A percentile compares a stretch with the other conserved stretches of the same genome.
phyloP scores from a whole-genome alignment of 1,140 invertebrate genomes.

The Plectrocnemia conspersa region DNA sequence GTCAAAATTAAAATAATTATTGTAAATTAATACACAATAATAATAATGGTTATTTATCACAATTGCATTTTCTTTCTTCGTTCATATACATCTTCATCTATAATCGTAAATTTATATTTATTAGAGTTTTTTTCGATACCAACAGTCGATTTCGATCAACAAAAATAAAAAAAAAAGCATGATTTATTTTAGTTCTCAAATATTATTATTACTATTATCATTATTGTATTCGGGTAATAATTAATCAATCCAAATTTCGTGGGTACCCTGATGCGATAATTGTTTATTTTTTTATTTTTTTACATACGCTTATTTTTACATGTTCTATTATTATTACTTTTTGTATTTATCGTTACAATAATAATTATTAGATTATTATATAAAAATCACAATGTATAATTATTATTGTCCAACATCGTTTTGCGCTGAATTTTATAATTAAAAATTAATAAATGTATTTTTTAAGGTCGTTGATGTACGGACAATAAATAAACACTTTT shows the following conservation, averaged over 20 bases:
- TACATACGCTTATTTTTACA: slow-evolving; percentile 29
- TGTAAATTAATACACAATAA: slow-evolving; percentile 5
- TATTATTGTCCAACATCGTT: slow-evolving; percentile 30
- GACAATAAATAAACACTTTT: too few species aligned
- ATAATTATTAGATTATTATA: slow-evolving; percentile 24
- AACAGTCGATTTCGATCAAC: too few species aligned
- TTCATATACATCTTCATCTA: too few species aligned
- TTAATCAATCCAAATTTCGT: slow-evolving; percentile 29
- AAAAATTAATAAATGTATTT: too few species aligned
- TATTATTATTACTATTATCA: slow-evolving; percentile 11
- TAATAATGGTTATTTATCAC: slow-evolving; percentile 27
- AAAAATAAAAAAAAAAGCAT: too few species aligned
- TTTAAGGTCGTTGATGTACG: too few species aligned
- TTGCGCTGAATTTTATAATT: too few species aligned
- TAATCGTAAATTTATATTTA: too few species aligned
- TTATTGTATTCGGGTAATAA: slow-evolving; percentile 24
- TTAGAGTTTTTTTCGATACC: too few species aligned
- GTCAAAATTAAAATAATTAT: slow-evolving; percentile 13
- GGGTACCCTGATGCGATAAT: slow-evolving; percentile 35
- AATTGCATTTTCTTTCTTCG: slow-evolving; percentile 23
- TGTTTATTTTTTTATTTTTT: too few species aligned
- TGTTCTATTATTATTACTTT: slow-evolving; percentile 17
- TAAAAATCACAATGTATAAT: slow-evolving; percentile 35
- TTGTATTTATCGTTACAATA: too few species aligned
- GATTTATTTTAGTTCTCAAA: slow-evolving; percentile 15